Evolutionary conservation across 2,888 invertebrate genomes (phyloP).

Genomic region (Petrolisthes manimaculis): DNA sequence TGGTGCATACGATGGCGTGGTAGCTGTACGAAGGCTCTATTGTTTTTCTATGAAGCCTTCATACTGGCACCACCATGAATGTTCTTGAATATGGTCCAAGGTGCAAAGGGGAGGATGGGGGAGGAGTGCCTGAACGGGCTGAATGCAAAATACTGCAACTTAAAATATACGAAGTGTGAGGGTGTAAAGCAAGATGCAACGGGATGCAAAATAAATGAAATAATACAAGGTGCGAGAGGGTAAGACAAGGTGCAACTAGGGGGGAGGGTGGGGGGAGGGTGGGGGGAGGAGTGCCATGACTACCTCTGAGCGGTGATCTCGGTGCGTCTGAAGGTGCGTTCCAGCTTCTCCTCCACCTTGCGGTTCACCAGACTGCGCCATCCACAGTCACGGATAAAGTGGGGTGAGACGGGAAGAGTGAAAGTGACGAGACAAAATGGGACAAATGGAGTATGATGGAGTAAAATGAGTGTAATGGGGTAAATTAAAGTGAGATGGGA

Average conservation of each 20-base stretch:
- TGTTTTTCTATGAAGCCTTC: too few species aligned
- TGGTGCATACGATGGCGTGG: too few species aligned
- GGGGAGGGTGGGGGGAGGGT: background rate
- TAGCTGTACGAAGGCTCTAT: too few species aligned
- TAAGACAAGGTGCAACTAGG: background rate
- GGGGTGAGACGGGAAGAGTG: background rate
- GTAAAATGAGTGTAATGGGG: background rate
- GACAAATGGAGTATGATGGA: background rate
- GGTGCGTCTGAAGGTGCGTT: slow-evolving; percentile 59
- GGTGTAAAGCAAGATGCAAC: too few species aligned
- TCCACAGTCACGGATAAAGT: background rate
- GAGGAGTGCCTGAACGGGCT: background rate
- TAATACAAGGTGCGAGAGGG: background rate
- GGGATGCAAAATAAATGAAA: background rate
- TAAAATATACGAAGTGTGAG: too few species aligned
- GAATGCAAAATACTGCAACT: too few species aligned
- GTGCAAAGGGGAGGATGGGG: background rate
- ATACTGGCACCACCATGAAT: too few species aligned
- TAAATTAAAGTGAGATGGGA: background rate
- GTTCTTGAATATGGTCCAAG: too few species aligned
- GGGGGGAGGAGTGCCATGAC: background rate
- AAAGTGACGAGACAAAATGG: background rate
- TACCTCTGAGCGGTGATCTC: slow-evolving; percentile 63
- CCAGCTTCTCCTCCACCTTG: slow-evolving; percentile 59
- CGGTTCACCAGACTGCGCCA: slow-evolving; percentile 58